phyloP scores from a whole-genome alignment of 2,888 invertebrate species.

The Doris montereyensis region DNA sequence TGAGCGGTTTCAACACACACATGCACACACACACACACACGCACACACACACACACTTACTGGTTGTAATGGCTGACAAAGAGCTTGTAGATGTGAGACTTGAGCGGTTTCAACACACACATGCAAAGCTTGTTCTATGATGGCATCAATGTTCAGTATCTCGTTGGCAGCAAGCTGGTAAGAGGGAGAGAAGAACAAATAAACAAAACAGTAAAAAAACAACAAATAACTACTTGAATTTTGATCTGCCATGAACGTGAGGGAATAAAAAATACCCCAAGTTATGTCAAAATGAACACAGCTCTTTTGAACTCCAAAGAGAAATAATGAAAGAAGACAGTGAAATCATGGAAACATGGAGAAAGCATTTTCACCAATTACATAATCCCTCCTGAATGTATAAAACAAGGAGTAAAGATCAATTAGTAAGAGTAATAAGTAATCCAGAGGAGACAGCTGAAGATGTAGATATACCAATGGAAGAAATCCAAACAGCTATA shows the following conservation, averaged over 20 bases:
- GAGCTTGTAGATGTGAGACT: slow-evolving; percentile 86
- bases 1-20: slow-evolving; percentile 85
- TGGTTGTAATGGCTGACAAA: slow-evolving; percentile 76
- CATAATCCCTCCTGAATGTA: too few species aligned
- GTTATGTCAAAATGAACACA: not conserved
- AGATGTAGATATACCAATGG: too few species aligned
- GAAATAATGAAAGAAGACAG: too few species aligned
- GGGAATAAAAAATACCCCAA: not conserved
- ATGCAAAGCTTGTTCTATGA: slow-evolving; percentile 94
- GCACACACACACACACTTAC: slow-evolving; percentile 50
- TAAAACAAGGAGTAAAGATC: too few species aligned
- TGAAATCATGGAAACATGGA: too few species aligned
- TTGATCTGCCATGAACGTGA: too few species aligned
- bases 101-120: slow-evolving; percentile 87
- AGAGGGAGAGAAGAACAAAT: slow-evolving; percentile 7
- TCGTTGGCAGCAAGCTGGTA: slow-evolving; percentile 86
- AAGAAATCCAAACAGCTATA: too few species aligned
- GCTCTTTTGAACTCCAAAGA: not conserved
- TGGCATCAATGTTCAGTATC: slow-evolving; percentile 94
- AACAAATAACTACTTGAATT: too few species aligned
- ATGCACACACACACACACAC: not conserved
- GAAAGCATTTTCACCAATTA: too few species aligned
- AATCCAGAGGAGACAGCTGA: too few species aligned
- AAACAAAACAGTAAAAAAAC: not conserved
- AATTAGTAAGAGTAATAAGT: too few species aligned